Percentiles rank a stretch among this genome's conserved stretches.
phyloP scores from a whole-genome alignment of 2,888 invertebrate species.

The Chymomyza procnemis region DNA sequence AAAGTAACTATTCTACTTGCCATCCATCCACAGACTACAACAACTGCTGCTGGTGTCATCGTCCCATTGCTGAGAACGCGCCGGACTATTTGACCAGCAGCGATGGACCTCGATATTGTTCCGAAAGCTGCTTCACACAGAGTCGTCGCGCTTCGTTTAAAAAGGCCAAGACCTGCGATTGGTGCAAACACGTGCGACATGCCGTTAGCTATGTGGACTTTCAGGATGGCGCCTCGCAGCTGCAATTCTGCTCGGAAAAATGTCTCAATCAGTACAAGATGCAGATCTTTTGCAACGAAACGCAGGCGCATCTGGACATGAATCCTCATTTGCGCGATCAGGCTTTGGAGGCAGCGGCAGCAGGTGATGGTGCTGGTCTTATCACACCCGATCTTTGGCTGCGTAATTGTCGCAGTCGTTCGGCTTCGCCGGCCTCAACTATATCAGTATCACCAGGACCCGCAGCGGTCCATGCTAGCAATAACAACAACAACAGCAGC shows the following conservation, averaged over 20 bases:
- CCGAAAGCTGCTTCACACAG: conserved; percentile 93
- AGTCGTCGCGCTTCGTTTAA: conserved; percentile 93
- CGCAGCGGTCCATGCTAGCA: conserved; percentile 13
- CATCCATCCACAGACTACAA: conserved; percentile 79
- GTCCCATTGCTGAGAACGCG: conserved; percentile 81
- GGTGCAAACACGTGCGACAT: conserved; percentile 94
- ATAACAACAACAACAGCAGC: conserved; percentile 7
- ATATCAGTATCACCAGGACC: conserved; percentile 81
- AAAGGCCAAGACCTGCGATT: conserved; percentile 94
- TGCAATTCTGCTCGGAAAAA: conserved; percentile 95
- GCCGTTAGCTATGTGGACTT: conserved; percentile 95
- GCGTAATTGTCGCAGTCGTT: conserved; percentile 86
- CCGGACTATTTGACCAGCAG: conserved; percentile 79
- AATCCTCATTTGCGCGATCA: conserved; percentile 85
- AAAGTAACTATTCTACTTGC: not conserved
- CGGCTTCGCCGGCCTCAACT: conserved; percentile 82
- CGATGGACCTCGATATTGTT: conserved; percentile 83
- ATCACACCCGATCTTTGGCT: conserved; percentile 96
- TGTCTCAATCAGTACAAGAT: conserved; percentile 97
- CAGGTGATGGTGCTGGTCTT: conserved; percentile 78
- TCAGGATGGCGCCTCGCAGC: conserved; percentile 92
- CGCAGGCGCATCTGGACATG: conserved; percentile 93
- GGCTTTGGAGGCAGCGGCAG: conserved; percentile 68
- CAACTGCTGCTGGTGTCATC: conserved; percentile 88
- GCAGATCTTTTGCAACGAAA: conserved; percentile 96